Evolutionary conservation across 2,113 vertebrate genomes (phyloP), one percentile per base, ranked within the genome.

Genomic region (Beaufortia kweichowensis): DNA sequence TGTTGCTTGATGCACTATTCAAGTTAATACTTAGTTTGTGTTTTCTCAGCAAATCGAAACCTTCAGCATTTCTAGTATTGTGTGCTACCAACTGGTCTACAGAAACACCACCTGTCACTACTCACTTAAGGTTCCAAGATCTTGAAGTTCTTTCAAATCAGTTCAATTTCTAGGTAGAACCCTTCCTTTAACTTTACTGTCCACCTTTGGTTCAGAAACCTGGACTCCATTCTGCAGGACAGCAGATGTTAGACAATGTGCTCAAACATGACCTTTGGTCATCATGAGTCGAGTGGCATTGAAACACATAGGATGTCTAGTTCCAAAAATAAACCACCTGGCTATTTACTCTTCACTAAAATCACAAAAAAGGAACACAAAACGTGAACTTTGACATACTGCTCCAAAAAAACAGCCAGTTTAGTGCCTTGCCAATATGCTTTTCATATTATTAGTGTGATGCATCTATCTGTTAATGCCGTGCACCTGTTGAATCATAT

Each of bases 251-350:
- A 50, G 8, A 59, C 63, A 15, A 11, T 65, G 12, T 80, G n/a
- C 62, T 61, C 26, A 33, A 77, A 57, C 60, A 57, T 39, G 48
- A 77, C 65, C 73, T 79, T 69, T 79, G 28, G 21, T 59, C 60
- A 31, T 9, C 46, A 39, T 2, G 5, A 33, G 9, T 63, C 28
- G 9, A 28, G 65, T 64, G 75, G 62, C 71, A 67, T n/a, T 71
- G 62, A 71, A 67, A 62, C 26, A 39, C 14, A 66, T n/a, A 35
- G 72, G 41, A 55, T 70, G 21, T 28, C 35, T 21, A 61, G 39
- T 78, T 33, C 80, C 69, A 62, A 81, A 85, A 82, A 90, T 88
- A 84, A 66, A 61, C 76, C 48, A 12, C 7, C 57, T 57, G 46
- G 60, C 21, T 78, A 55, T 81, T 83, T 78, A 55, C 75, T 41